Conservation (phyloP, 2,888 invertebrate species). For the Caenorhabditis sp. region DNA sequence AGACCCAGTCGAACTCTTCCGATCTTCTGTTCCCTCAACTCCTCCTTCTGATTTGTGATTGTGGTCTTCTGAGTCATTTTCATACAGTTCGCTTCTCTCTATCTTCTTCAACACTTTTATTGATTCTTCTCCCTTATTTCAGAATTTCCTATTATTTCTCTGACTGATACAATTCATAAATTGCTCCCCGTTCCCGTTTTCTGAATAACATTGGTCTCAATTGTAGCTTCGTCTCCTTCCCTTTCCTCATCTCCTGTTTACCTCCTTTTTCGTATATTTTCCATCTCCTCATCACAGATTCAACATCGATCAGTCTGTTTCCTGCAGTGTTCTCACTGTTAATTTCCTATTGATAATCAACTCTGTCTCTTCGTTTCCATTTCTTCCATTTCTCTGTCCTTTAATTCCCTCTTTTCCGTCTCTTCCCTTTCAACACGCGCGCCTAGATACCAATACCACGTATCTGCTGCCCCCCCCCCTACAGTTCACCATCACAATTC, state of each 20-base stretch:
- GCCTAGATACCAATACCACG: not conserved
- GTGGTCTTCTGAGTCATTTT: not conserved
- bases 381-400: not conserved
- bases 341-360: constrained; percentile 3
- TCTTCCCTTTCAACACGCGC: not conserved
- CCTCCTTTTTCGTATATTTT: not conserved
- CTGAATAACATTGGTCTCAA: no score
- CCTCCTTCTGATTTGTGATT: not conserved
- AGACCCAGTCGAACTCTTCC: no score
- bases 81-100: not conserved
- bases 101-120: not conserved
- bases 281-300: not conserved
- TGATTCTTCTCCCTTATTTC: not conserved
- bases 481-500: constrained; percentile 13
- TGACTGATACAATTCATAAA: not conserved
- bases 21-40: not conserved
- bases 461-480: no score
- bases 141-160: not conserved
- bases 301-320: not conserved
- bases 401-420: not conserved
- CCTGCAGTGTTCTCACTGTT: not conserved
- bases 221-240: no score
- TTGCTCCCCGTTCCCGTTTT: no score
- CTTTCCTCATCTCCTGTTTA: no score
- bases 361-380: not conserved